Evolutionary conservation across 2,797 vertebrate species (phyloP), one percentile per base, ranked within the genome.

Genomic region (Poecilia picta): DNA sequence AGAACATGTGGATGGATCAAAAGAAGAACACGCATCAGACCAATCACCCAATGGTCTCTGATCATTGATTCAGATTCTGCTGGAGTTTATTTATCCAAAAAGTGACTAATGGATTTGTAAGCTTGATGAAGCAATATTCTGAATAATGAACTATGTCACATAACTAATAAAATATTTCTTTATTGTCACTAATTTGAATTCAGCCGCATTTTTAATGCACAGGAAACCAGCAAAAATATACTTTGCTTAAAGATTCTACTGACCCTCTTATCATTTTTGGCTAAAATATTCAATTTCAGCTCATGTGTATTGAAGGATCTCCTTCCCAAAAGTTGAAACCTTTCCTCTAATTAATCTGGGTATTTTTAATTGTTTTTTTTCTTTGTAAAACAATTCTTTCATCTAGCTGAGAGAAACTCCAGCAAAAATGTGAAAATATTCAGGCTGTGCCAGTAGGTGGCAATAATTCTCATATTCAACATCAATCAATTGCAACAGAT

Each of bases 1-100:
- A 89, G 76, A 91, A 89, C 88, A 91, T 83, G 81, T 88, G 82
- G 76, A 85, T 82, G 87, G 84, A 91, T 90, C 83, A 87, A 83
- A 83, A 75, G 71, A 84, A 73, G 49, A 51, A 84, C 74, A 87
- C 62, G 82, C 86, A 86, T 89, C 77, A n/a, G n/a, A n/a, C n/a
- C n/a, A n/a, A n/a, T n/a, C n/a, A n/a, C n/a, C n/a, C n/a, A n/a
- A n/a, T n/a, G 76, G n/a, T 84, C 53, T 81, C 11, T 81, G 74
- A 57, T 83, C 47, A 80, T 13, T 57, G 13, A 31, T 33, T 28
- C 1, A 0, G 8, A 86, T 51, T 75, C 12, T 51, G 36, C 28
- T 62, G 45, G 36, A 23, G 59, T 25, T 18, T 51, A 31, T 68
- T 41, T 15, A 45, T 8, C 18, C 20, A 20, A 62, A 70, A 53